These are phyloP conservation scores for Thelaira solivaga DNA, from an alignment of 2,888 invertebrate species.

Conservation along the genomic window DNA sequence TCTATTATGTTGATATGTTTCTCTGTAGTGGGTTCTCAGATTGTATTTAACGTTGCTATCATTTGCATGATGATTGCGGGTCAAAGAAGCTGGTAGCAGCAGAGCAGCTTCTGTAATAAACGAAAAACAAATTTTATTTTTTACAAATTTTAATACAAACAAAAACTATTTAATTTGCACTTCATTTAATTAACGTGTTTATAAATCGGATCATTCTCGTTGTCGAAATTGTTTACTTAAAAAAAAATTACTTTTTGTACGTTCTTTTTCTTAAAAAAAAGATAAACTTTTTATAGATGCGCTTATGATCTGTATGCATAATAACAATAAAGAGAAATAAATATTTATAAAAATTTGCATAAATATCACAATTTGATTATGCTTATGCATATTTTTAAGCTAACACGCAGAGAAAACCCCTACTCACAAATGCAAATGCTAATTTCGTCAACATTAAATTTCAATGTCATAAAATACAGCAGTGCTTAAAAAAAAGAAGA, in stretches of 20 bases:
- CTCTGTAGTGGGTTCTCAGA: conserved; percentile 26
- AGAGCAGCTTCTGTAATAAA: conserved; percentile 86
- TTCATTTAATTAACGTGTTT: conserved; percentile 49
- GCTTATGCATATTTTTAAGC: background rate
- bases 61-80: conserved; percentile 86
- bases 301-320: conserved; percentile 33
- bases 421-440: background rate
- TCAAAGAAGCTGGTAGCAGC: conserved; percentile 87
- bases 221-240: conserved; percentile 15
- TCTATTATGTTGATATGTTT: conserved; percentile 77
- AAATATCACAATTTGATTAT: conserved; percentile 38
- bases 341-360: conserved; percentile 50
- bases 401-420: background rate
- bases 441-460: conserved; percentile 50
- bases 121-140: background rate
- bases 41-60: conserved; percentile 84
- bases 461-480: conserved; percentile 55
- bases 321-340: conserved; percentile 35
- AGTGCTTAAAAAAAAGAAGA: too few species aligned
- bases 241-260: background rate
- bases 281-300: conserved; percentile 14
- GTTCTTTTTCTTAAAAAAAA: conserved; percentile 27
- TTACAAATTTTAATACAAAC: background rate
- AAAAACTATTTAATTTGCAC: conserved; percentile 43
- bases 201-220: background rate